Conservation (phyloP, 2,797 vertebrate species). For the Manis javanica region DNA sequence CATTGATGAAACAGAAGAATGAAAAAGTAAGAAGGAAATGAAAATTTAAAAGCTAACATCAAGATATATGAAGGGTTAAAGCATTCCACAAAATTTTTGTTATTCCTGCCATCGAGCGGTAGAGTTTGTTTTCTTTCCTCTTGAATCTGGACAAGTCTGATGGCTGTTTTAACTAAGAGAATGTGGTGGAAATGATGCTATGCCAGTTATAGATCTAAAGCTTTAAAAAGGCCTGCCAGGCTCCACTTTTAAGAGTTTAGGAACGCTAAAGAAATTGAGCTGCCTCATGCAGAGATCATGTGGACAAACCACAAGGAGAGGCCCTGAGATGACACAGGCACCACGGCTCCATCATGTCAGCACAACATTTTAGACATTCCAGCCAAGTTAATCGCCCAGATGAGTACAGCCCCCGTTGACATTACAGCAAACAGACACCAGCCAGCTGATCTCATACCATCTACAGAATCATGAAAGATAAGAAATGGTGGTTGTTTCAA, state of each 20-base stretch:
- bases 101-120: rapidly evolving
- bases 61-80: not conserved
- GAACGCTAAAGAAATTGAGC: not conserved
- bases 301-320: not conserved
- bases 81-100: rapidly evolving
- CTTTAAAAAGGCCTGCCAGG: not conserved
- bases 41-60: not conserved
- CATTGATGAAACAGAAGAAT: not conserved
- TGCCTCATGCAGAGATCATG: not conserved
- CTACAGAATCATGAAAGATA: not conserved
- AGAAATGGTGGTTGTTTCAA: not conserved
- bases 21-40: not conserved
- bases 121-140: not conserved
- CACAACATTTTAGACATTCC: not conserved
- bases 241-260: not conserved
- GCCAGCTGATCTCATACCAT: not conserved
- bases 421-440: not conserved
- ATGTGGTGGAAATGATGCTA: not conserved
- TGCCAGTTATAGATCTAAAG: not conserved
- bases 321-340: rapidly evolving
- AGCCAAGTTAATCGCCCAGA: not conserved
- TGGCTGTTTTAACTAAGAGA: not conserved
- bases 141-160: not conserved
- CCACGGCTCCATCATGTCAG: rapidly evolving
- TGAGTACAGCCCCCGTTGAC: not conserved